A percentile compares a stretch with the other conserved stretches of the same genome.
These are phyloP conservation scores for Rhinolophus sinicus DNA, from an alignment of 2,113 vertebrate genomes.

Conservation along the genomic window DNA sequence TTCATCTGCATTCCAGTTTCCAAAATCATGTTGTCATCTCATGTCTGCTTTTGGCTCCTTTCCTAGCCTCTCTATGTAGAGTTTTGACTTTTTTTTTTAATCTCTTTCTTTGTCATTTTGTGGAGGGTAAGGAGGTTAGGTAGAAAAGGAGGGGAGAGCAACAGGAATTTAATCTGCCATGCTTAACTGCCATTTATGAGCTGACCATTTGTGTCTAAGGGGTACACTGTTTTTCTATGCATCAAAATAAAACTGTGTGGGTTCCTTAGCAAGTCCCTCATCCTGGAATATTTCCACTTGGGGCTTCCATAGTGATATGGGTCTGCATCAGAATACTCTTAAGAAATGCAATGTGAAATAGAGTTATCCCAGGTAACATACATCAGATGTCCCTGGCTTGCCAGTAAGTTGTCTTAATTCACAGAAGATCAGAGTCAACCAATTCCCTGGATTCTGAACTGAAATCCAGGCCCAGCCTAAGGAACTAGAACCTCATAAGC, in stretches of 20 bases:
- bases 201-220: neutral
- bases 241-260: conserved; percentile 10
- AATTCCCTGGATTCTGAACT: neutral
- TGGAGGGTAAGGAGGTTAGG: neutral
- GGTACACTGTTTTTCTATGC: neutral
- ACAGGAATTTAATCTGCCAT: neutral
- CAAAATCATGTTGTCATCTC: conserved; percentile 19
- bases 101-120: neutral
- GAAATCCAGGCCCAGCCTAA: neutral
- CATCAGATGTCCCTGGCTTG: neutral
- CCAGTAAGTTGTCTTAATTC: neutral
- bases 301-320: neutral
- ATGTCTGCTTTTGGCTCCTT: neutral
- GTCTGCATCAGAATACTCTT: neutral
- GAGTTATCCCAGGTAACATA: neutral
- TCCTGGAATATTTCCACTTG: neutral
- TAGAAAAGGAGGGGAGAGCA: neutral
- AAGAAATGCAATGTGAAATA: neutral
- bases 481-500: neutral
- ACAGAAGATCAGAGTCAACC: neutral
- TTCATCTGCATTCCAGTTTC: conserved; percentile 31
- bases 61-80: neutral
- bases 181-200: neutral
- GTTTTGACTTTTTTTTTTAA: neutral
- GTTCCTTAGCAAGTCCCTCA: neutral